phyloP scores from a whole-genome alignment of 1,140 invertebrate genomes.

The Zaprionus inermis region DNA sequence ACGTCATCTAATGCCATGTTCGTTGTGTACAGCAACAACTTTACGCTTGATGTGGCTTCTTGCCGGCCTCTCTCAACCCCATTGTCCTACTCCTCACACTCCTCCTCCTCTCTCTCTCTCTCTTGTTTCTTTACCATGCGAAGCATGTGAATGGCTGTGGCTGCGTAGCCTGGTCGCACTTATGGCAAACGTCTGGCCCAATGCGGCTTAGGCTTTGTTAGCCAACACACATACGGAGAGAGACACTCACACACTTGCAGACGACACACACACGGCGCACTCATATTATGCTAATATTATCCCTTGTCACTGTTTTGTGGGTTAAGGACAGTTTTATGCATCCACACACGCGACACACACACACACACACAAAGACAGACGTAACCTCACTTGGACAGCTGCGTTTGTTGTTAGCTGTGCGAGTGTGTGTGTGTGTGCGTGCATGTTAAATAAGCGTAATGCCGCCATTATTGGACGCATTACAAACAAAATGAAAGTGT shows the following conservation, averaged over 20 bases:
- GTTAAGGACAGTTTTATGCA: constrained; percentile 81
- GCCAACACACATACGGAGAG: constrained; percentile 26
- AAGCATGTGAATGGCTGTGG: constrained; percentile 1
- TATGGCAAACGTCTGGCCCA: constrained; percentile 51
- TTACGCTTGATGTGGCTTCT: constrained; percentile 60
- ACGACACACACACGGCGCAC: constrained; percentile 34
- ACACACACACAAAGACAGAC: constrained; percentile 30
- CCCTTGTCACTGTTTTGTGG: constrained; percentile 69
- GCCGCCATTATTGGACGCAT: constrained; percentile 81
- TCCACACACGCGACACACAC: constrained; percentile 42
- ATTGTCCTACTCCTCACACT: neutral
- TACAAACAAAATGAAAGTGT: constrained; percentile 79
- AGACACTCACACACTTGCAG: constrained; percentile 16
- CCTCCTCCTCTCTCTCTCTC: neutral
- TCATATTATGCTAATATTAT: constrained; percentile 80
- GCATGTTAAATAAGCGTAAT: constrained; percentile 82
- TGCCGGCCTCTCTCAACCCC: constrained; percentile 18
- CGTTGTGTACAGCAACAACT: constrained; percentile 35
- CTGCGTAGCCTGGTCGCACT: constrained; percentile 37
- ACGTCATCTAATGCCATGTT: constrained; percentile 19
- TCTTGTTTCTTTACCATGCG: neutral
- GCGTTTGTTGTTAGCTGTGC: constrained; percentile 42
- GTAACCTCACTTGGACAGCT: constrained; percentile 55
- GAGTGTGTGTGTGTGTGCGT: constrained; percentile 46
- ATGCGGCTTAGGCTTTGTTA: constrained; percentile 65